Evolutionary conservation across 2,797 vertebrate genomes (phyloP), one percentile per base, ranked within the genome.

Genomic region (Microchirus variegatus): DNA sequence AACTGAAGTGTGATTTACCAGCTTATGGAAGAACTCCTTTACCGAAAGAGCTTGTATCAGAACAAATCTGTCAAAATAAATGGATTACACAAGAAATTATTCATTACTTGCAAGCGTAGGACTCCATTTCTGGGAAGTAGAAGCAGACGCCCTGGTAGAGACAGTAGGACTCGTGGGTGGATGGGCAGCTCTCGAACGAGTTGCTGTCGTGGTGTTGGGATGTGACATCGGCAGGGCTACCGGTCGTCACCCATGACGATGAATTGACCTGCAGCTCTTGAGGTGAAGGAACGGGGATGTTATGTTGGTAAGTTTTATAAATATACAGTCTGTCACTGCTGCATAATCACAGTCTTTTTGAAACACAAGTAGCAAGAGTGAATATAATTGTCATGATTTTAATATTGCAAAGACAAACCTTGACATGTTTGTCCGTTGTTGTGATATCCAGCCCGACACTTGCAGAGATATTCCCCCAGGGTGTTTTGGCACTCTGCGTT

Each of bases 21-120:
- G 31, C 31, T 31, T 16, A 47, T 22, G 18, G 12, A 22, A 48
- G 12, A 8, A 7, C 31, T 5, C 31, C 31, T 31, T 6, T 8
- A 31, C 31, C 5, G 8, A 22, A 31, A 26, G 26, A 26, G 5
- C 26, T 26, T 3, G 26, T 26, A 26, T 26, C 5, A 26, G 7
- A 31, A 31, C 5, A 4, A 31, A 31, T 31, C 5, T 31, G 31
- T 31, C 31, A 31, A 5, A 5, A 22, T 22, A 31, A 31, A 5
- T 6, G 31, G 31, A 31, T 31, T 8, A 31, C 5, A 31, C 31
- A 31, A 31, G 3, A 31, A 31, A 31, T 31, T 5, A 31, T 31
- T 31, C 3, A 93, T 95, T 94, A 96, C 97, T 94, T 97, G 96
- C 97, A 99, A 11, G 93, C 95, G 0, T 95, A 96, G 38, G 91